phyloP scores from a whole-genome alignment of 2,797 vertebrate genomes.

The Hydrolagus colliei region DNA sequence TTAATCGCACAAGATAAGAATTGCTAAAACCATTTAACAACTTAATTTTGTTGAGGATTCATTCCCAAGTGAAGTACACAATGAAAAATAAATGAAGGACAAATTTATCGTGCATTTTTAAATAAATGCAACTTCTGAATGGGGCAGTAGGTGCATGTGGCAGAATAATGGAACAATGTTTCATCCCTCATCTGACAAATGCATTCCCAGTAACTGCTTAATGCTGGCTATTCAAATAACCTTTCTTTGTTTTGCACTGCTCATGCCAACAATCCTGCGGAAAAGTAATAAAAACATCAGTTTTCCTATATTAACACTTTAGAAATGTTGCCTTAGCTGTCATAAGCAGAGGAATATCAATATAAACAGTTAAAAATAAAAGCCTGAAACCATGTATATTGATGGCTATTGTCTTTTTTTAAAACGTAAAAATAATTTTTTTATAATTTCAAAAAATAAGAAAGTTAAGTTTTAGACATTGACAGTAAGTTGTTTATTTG shows the following conservation, averaged over 20 bases:
- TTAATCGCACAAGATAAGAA: constrained; percentile 46
- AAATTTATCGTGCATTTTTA: constrained; percentile 12
- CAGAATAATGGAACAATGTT: background rate
- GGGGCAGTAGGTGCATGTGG: background rate
- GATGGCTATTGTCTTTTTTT: no score
- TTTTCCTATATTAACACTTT: background rate
- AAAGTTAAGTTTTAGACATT: no score
- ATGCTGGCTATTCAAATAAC: background rate
- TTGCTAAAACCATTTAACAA: constrained; percentile 47
- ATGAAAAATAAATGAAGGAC: constrained; percentile 15
- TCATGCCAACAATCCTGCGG: background rate
- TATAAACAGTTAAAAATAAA: background rate
- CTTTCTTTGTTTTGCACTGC: background rate
- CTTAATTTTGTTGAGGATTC: constrained; percentile 44
- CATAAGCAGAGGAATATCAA: background rate
- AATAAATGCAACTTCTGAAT: background rate
- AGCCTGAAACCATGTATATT: no score
- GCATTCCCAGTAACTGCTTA: no score
- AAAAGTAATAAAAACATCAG: background rate
- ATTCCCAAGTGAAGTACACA: constrained; percentile 24
- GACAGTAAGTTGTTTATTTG: no score
- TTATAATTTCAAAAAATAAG: no score
- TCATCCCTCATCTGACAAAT: background rate
- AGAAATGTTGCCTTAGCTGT: no score
- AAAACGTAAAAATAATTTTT: no score